phyloP scores from a whole-genome alignment of 2,797 vertebrate species.

The Discoglossus pictus region DNA sequence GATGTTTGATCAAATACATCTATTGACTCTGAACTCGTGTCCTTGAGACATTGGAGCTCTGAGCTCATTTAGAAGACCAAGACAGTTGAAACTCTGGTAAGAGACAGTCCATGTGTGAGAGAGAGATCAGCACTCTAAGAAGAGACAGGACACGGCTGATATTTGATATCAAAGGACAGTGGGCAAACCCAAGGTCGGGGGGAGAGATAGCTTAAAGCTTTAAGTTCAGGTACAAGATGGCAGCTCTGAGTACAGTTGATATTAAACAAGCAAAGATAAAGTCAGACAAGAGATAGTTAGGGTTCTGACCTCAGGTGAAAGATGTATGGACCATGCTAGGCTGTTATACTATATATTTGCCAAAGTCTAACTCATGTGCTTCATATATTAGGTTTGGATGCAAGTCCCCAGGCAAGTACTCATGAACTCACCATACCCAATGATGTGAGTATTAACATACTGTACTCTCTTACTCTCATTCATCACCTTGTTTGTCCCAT shows the following conservation, averaged over 20 bases:
- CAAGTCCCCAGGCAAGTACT: conserved; percentile 96
- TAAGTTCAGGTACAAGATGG: background rate
- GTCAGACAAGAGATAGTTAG: background rate
- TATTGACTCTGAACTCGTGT: too few species aligned
- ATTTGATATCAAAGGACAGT: too few species aligned
- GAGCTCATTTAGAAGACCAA: background rate
- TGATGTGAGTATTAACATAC: conserved; percentile 86
- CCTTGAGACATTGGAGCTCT: too few species aligned
- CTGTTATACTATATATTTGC: background rate
- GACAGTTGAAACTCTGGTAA: background rate
- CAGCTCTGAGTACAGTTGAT: background rate
- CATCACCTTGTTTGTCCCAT: too few species aligned
- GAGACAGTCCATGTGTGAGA: background rate
- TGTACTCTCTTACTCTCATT: background rate
- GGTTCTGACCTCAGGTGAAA: conserved; percentile 9
- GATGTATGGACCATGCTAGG: background rate
- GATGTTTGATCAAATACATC: too few species aligned
- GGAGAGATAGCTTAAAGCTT: background rate
- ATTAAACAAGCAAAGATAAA: too few species aligned
- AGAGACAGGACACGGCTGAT: too few species aligned
- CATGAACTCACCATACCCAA: conserved; percentile 99
- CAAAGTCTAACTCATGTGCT: conserved; percentile 63
- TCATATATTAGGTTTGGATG: conserved; percentile 90
- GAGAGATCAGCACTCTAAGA: too few species aligned
- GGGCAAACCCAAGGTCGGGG: too few species aligned